A percentile compares a stretch with the other conserved stretches of the same genome.
Conservation (phyloP, 2,888 invertebrate species). For the Amblyjoppa proteus region DNA sequence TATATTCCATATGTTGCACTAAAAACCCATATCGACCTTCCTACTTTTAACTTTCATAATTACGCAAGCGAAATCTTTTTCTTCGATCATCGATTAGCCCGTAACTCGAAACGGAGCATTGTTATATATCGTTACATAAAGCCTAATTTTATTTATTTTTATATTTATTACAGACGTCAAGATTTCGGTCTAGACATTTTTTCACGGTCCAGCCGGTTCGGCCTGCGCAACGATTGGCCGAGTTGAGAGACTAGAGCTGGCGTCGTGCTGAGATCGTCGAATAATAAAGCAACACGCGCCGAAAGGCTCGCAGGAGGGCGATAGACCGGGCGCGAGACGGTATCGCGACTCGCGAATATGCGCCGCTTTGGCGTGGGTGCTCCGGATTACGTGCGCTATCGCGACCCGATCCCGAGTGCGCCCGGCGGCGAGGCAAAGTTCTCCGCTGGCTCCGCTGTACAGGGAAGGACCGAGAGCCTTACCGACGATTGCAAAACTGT, state of each 20-base stretch:
- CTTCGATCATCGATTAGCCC: slow-evolving; percentile 33
- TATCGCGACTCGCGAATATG: slow-evolving; percentile 31
- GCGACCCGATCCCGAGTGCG: slow-evolving; percentile 51
- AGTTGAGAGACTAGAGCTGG: not conserved
- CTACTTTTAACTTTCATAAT: slow-evolving; percentile 63
- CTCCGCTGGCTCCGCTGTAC: not conserved
- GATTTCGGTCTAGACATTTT: not conserved
- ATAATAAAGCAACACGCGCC: slow-evolving; percentile 32
- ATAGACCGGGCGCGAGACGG: slow-evolving; percentile 4
- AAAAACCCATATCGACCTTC: slow-evolving; percentile 53
- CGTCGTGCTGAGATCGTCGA: slow-evolving; percentile 7
- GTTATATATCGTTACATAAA: slow-evolving; percentile 49
- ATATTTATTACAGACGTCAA: not conserved
- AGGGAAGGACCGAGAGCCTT: slow-evolving; percentile 17
- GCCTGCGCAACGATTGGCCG: not conserved
- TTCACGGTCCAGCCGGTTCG: not conserved
- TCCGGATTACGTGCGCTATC: slow-evolving; percentile 59
- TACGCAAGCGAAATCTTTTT: slow-evolving; percentile 44
- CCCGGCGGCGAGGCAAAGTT: slow-evolving; percentile 8
- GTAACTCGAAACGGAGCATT: slow-evolving; percentile 29
- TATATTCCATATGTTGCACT: slow-evolving; percentile 7
- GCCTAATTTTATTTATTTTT: slow-evolving; percentile 49
- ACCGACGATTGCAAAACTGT: slow-evolving; percentile 59
- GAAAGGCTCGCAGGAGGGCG: slow-evolving; percentile 7
- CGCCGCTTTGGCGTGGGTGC: slow-evolving; percentile 60